These are phyloP conservation scores for Drosophila heteroneura DNA, from an alignment of 2,888 invertebrate species.

Conservation along the genomic window DNA sequence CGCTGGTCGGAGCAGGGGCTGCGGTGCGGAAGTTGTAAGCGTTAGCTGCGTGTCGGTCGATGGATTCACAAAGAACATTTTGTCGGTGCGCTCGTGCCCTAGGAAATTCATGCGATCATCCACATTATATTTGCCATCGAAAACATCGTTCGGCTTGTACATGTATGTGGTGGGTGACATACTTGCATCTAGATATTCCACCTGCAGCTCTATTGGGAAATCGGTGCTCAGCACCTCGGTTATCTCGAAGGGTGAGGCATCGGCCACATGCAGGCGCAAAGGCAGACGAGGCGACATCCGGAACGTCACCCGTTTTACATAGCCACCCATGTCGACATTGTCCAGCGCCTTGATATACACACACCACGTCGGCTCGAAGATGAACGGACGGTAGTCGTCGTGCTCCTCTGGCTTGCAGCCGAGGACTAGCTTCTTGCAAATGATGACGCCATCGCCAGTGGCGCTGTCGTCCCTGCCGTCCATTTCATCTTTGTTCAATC, in stretches of 20 bases:
- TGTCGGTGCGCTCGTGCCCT: slow-evolving; percentile 59
- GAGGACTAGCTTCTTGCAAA: slow-evolving; percentile 50
- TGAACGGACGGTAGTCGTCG: slow-evolving; percentile 49
- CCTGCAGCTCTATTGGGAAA: slow-evolving; percentile 47
- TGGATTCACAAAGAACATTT: slow-evolving; percentile 67
- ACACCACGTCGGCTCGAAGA: slow-evolving; percentile 66
- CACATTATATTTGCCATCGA: slow-evolving; percentile 50
- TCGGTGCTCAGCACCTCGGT: slow-evolving; percentile 61
- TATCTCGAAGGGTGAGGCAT: slow-evolving; percentile 50
- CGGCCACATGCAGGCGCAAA: slow-evolving; percentile 54
- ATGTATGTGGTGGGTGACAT: slow-evolving; percentile 65
- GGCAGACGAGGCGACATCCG: slow-evolving; percentile 61
- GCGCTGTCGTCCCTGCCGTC: slow-evolving; percentile 1
- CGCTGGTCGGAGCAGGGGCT: neutral
- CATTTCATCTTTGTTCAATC: neutral
- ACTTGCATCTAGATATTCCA: slow-evolving; percentile 43
- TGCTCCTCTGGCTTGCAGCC: slow-evolving; percentile 61
- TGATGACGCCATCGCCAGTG: slow-evolving; percentile 43
- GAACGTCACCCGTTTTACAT: slow-evolving; percentile 60
- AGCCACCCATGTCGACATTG: slow-evolving; percentile 48
- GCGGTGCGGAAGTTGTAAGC: slow-evolving; percentile 22
- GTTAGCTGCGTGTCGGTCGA: slow-evolving; percentile 29
- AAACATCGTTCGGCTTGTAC: slow-evolving; percentile 53
- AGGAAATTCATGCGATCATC: slow-evolving; percentile 53
- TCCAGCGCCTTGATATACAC: slow-evolving; percentile 54